Conservation (phyloP, 2,797 vertebrate species). For the Pseudochirops corinnae region DNA sequence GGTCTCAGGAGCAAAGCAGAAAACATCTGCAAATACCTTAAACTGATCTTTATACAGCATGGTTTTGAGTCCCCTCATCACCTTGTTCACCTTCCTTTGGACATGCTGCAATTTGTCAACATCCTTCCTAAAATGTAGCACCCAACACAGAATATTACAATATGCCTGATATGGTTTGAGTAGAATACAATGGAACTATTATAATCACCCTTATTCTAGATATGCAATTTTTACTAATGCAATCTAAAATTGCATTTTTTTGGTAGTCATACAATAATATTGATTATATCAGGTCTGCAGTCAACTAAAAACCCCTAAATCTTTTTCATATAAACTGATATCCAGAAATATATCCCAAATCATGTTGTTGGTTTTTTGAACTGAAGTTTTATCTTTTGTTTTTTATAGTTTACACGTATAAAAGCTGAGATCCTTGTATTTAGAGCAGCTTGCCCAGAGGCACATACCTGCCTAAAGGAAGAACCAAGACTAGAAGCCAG, state of each 20-base stretch:
- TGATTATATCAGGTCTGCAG: background rate
- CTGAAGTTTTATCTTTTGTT: background rate
- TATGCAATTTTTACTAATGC: background rate
- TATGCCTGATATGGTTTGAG: background rate
- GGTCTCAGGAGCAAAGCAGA: background rate
- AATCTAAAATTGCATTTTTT: background rate
- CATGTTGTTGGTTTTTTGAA: background rate
- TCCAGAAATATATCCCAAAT: background rate
- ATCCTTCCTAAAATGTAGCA: background rate
- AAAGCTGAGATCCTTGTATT: conserved; percentile 13
- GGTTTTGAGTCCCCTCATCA: too few relatives aligned
- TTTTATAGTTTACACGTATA: background rate
- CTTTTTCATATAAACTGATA: background rate
- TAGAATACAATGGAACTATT: background rate
- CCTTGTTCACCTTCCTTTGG: background rate
- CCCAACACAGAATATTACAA: background rate
- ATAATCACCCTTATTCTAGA: background rate
- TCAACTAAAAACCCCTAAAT: background rate
- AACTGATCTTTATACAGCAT: background rate
- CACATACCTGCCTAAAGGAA: background rate
- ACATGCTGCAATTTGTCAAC: background rate
- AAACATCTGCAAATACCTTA: background rate
- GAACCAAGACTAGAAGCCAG: background rate
- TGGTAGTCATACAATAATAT: background rate
- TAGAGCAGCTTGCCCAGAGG: background rate